phyloP scores from a whole-genome alignment of 2,888 invertebrate genomes.

The Lasioglossum pauxillum region DNA sequence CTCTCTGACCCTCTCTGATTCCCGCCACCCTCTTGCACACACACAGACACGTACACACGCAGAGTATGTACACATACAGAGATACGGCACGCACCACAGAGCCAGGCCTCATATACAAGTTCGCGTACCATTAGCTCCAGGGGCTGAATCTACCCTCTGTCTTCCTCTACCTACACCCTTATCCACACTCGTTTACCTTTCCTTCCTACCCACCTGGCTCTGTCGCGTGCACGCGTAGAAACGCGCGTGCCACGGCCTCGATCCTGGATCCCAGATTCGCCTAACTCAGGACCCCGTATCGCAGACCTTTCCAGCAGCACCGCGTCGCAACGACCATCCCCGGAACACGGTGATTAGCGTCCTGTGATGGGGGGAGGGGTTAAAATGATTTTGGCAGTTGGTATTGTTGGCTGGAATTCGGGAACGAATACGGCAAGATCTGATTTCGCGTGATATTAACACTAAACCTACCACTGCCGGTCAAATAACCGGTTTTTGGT shows the following conservation, averaged over 20 bases:
- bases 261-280: not conserved
- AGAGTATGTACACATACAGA: not conserved
- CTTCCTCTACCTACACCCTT: conserved; percentile 30
- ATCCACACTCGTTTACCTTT: conserved; percentile 33
- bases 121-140: conserved; percentile 67
- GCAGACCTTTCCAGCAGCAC: not conserved
- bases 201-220: conserved; percentile 10
- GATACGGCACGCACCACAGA: conserved; percentile 45
- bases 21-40: conserved; percentile 56
- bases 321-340: not conserved
- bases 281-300: not conserved
- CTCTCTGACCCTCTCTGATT: conserved; percentile 69
- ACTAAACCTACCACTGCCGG: too few relatives aligned
- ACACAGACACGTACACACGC: not conserved
- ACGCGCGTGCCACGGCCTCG: conserved; percentile 31
- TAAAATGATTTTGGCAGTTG: not conserved
- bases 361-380: not conserved
- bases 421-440: not conserved
- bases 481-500: too few relatives aligned
- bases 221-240: not conserved
- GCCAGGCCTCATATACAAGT: conserved; percentile 41
- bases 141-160: conserved; percentile 52
- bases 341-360: not conserved
- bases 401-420: not conserved
- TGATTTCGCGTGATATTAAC: not conserved